Evolutionary conservation across 2,113 vertebrate genomes (phyloP), one percentile per base, ranked within the genome.

Genomic region (Calcarius ornatus): DNA sequence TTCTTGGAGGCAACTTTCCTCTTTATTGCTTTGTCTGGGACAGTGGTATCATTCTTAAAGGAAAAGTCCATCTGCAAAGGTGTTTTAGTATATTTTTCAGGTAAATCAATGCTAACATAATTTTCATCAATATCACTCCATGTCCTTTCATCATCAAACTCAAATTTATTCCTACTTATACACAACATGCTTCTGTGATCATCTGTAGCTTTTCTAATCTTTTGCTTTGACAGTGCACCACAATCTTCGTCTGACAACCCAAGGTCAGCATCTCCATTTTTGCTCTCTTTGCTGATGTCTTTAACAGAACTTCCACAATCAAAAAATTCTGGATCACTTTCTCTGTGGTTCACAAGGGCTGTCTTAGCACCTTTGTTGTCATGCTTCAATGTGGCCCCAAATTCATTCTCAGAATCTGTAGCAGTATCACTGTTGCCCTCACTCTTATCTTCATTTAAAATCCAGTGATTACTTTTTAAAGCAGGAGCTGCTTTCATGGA

Each of bases 141-240:
- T 3, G 99, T 99, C 97, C 98, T 98, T 68, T 99, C 98, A 79
- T 99, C 99, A 47, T 99, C 99, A 96, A 99, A 99, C 70, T 98
- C 98, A 20, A 99, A 92, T n/a, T 88, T 83, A 73, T 47, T 97
- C 45, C 61, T 69, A 17, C 81, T 92, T 56, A 75, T 8, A 75
- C 51, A 66, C 5, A 12, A 80, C 48, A 45, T 6, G 17, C 56
- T 96, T 95, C 81, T 89, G 27, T 85, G 86, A 45, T 78, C 45
- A 3, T 93, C 93, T 51, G 92, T 65, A 50, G 69, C 43, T 85
- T 83, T 71, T 25, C 43, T 86, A 25, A 83, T 72, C 40, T 88
- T 94, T 86, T 91, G 76, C 27, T 96, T 92, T 98, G 97, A 81
- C 86, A 93, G 56, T 92, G 92, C 31, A 16, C 96, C 91, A 30